These are phyloP conservation scores for Pentamera pediparva DNA, from an alignment of 53 echinoderm and acorn worm genomes.

Conservation along the genomic window DNA sequence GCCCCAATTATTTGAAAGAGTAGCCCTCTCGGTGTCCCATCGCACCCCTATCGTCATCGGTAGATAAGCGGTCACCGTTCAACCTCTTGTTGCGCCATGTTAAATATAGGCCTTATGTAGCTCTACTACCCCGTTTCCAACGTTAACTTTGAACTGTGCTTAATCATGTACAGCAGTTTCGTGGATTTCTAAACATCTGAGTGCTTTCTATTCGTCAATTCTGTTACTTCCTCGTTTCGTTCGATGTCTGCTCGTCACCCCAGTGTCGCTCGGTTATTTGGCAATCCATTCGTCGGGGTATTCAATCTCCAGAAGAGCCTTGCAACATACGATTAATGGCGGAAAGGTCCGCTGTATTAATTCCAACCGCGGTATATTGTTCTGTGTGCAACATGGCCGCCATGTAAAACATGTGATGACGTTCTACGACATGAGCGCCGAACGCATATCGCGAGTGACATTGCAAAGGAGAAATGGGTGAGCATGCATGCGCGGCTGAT, in stretches of 20 bases:
- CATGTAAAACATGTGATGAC: slow-evolving; percentile 82
- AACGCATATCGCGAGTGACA: slow-evolving; percentile 51
- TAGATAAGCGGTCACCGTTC: slow-evolving; percentile 2
- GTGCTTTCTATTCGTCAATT: slow-evolving; percentile 20
- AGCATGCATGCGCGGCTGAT: neutral
- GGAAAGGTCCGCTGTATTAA: slow-evolving; percentile 23
- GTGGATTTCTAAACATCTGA: slow-evolving; percentile 26
- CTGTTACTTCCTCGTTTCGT: slow-evolving; percentile 34
- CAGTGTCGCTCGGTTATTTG: slow-evolving; percentile 5
- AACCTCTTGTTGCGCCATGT: slow-evolving; percentile 17
- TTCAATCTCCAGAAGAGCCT: neutral
- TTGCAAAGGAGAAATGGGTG: too few relatives aligned
- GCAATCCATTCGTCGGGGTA: neutral
- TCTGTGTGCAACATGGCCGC: slow-evolving; percentile 89
- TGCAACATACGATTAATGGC: slow-evolving; percentile 4
- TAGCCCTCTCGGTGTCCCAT: slow-evolving; percentile 28
- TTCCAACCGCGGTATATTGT: slow-evolving; percentile 35
- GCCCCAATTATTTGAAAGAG: slow-evolving; percentile 25
- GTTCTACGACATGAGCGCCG: slow-evolving; percentile 54
- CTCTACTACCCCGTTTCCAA: neutral
- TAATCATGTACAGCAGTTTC: slow-evolving; percentile 36
- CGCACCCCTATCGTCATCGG: neutral
- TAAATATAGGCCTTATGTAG: slow-evolving; percentile 2
- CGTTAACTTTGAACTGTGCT: slow-evolving; percentile 37
- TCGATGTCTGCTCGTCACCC: neutral